Evolutionary conservation across 1,140 invertebrate species (phyloP).

Genomic region (Bombus pascuorum): DNA sequence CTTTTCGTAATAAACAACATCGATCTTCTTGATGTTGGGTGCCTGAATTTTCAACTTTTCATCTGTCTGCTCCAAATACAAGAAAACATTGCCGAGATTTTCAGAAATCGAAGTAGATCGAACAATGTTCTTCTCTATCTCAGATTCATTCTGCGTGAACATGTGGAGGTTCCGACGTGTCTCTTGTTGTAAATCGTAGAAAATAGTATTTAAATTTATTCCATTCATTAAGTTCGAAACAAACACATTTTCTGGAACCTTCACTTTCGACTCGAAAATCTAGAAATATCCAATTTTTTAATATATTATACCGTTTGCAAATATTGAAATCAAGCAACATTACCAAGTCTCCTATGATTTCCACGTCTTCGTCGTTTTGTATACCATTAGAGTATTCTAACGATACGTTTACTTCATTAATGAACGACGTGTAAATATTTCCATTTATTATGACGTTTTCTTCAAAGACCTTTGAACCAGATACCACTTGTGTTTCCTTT

Average conservation of each 20-base stretch:
- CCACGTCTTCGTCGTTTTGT: slow-evolving; percentile 62
- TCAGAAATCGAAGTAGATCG: background rate
- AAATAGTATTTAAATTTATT: background rate
- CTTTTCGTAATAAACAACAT: slow-evolving; percentile 31
- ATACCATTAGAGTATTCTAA: slow-evolving; percentile 59
- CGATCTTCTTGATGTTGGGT: slow-evolving; percentile 51
- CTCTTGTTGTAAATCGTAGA: background rate
- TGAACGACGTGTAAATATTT: slow-evolving; percentile 40
- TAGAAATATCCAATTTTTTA: slow-evolving; percentile 45
- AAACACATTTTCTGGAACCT: slow-evolving; percentile 34
- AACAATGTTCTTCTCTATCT: background rate
- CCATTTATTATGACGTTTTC: slow-evolving; percentile 61
- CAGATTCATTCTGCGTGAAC: background rate
- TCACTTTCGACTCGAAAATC: slow-evolving; percentile 63
- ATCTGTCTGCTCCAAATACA: slow-evolving; percentile 64
- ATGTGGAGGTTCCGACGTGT: background rate
- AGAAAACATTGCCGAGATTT: slow-evolving; percentile 53
- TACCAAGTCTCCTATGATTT: slow-evolving; percentile 72
- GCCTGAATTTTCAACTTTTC: slow-evolving; percentile 50
- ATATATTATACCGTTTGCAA: background rate
- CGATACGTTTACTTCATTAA: slow-evolving; percentile 64
- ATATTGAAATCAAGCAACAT: slow-evolving; percentile 25
- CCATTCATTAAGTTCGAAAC: slow-evolving; percentile 53
- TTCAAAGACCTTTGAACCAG: slow-evolving; percentile 66
- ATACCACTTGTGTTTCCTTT: slow-evolving; percentile 61